Conservation (phyloP, 2,888 invertebrate genomes). For the Synergus japonicus region DNA sequence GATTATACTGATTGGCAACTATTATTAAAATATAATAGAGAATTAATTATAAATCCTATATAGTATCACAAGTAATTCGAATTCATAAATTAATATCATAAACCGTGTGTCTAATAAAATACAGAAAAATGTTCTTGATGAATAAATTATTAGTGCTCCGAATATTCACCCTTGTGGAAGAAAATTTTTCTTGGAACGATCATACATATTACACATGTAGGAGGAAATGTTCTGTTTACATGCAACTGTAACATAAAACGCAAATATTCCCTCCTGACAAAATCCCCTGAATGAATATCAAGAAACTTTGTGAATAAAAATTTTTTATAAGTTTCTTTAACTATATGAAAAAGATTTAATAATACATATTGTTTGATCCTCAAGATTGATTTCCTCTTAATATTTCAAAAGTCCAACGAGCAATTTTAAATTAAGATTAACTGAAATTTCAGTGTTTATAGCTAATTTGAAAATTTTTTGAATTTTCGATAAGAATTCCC, state of each 20-base stretch:
- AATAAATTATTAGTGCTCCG: background rate
- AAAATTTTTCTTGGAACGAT: too few species aligned
- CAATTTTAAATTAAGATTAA: too few species aligned
- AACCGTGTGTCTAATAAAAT: background rate
- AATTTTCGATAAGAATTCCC: too few species aligned
- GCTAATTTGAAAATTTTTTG: too few species aligned
- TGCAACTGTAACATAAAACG: background rate
- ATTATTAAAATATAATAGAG: background rate
- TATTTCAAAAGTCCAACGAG: too few species aligned
- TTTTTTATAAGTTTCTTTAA: too few species aligned
- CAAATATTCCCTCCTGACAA: constrained; percentile 17
- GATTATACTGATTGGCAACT: background rate
- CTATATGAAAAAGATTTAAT: too few species aligned
- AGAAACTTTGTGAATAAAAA: background rate
- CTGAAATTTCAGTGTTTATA: too few species aligned
- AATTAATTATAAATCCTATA: background rate
- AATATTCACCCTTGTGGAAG: background rate
- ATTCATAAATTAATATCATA: background rate
- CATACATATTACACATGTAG: too few species aligned
- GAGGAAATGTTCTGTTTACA: constrained; percentile 1
- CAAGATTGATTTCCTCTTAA: too few species aligned
- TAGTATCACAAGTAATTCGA: background rate
- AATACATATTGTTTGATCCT: too few species aligned
- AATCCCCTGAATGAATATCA: background rate
- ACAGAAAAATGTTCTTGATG: background rate